Base-by-base conservation (phyloP, 2,888 invertebrate genomes). In the Calameuta idolon region DNA sequence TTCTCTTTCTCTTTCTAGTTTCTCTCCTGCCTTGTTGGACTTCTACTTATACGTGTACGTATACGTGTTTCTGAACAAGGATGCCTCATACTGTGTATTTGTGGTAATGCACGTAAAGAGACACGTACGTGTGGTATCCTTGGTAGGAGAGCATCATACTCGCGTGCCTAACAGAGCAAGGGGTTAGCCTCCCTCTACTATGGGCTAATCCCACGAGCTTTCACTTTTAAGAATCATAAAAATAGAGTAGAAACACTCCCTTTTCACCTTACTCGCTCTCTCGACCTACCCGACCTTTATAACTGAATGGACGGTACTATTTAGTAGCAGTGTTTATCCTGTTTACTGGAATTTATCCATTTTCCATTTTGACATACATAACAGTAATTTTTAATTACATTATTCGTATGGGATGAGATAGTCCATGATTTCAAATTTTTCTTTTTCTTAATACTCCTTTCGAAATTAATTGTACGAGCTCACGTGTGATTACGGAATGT, bases 21-120 rank as follows among this genome's bases (percentile, higher is more conserved):
- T 75, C 79, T 69, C 75, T 75, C 73, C 68, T 55, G 69, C 71
- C 75, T 78, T 73, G 76, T 78, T 73, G 73, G 79, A 81, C 78
- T 80, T 79, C 77, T 80, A 79, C 76, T 75, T 37, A 40, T 78
- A 69, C 77, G 77, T 73, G 75, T 55, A 55, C 55, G 9, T 55
- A 55, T 55, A 55, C 55, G 55, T 55, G 55, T 55, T 55, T 23
- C 23, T 55, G 23, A 23, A 55, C 55, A 55, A 55, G 55, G 55
- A 55, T 55, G 55, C 55, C 55, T 23, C 23, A 55, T 55, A 55
- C 5, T 55, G 55, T 55, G 55, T 55, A 23, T 9, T 55, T 55
- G 55, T 23, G 23, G 55, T 55, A 23, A 15, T 55, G 55, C 23
- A 55, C 2, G 23, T 55, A 55, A 9, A 23, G 55, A 55, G 55